Evolutionary conservation across 2,888 invertebrate species (phyloP).

Genomic region (Drosophila ezoana): DNA sequence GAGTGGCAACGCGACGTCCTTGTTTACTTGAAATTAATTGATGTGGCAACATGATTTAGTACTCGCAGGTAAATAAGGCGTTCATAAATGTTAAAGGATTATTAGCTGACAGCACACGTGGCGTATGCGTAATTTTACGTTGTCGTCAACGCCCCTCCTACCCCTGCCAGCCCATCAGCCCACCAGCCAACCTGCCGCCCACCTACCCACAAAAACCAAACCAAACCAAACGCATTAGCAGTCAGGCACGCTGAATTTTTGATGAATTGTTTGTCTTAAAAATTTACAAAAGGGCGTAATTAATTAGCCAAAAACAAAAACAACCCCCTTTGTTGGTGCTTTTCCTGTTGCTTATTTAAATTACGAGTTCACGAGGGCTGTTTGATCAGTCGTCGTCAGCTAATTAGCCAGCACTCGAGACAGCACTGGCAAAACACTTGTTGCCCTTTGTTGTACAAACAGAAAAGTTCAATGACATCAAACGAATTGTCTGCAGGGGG

Average conservation of each 20-base stretch:
- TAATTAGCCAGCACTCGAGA: constrained; percentile 67
- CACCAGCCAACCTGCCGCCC: neutral
- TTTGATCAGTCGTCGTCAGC: constrained; percentile 67
- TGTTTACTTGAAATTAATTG: constrained; percentile 77
- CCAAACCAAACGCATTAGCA: constrained; percentile 50
- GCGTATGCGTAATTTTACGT: constrained; percentile 68
- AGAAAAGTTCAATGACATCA: constrained; percentile 48
- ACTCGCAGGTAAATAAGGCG: constrained; percentile 76
- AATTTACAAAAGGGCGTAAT: constrained; percentile 74
- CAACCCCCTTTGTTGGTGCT: constrained; percentile 23
- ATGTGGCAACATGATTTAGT: constrained; percentile 80
- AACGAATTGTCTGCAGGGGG: neutral
- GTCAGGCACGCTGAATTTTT: constrained; percentile 64
- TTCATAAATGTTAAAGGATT: constrained; percentile 79
- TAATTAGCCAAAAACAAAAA: constrained; percentile 65
- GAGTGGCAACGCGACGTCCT: constrained; percentile 52
- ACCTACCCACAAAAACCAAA: constrained; percentile 4
- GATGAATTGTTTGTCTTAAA: constrained; percentile 78
- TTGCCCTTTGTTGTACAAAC: constrained; percentile 27
- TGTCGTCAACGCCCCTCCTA: constrained; percentile 17
- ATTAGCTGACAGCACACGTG: constrained; percentile 77
- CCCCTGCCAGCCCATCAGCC: neutral
- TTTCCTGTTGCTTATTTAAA: constrained; percentile 49
- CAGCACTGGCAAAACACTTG: constrained; percentile 36
- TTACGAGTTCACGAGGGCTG: constrained; percentile 53